Base-by-base conservation (phyloP, 2,888 invertebrate species). In the Agrilus mali region DNA sequence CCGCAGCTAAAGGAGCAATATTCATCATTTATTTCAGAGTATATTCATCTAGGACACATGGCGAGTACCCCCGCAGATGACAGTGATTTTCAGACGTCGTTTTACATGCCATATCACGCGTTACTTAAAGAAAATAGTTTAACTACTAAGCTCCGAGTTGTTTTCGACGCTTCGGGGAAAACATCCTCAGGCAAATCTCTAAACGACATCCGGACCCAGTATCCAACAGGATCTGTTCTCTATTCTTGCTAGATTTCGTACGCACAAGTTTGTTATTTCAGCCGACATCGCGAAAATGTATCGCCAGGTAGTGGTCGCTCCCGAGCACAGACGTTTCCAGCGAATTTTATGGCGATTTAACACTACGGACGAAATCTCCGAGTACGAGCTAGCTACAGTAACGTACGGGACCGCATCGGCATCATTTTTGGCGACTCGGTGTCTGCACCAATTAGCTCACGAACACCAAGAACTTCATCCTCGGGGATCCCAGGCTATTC, bases 261-360 rank as follows among this genome's bases (percentile, higher is more conserved):
- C 45, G 6, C 50, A 60, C 41, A 47, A 46, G n/a, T n/a, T n/a
- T n/a, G n/a, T n/a, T n/a, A 5, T 50, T 10, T 55, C 55, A 7
- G 59, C 58, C 1, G 64, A 65, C 41, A 57, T 66, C 8, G 55
- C 51, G 15, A 64, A 65, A 48, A 63, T 64, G 59, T 63, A 58
- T 43, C 49, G 60, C 0, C 60, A 61, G 44, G 53, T 62, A n/a
- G 8, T 33, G 1, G 42, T 64, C 1, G 41, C 51, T n/a, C 38
- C 45, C 1, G 45, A 48, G 2, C 55, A 64, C 37, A 40, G 53
- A n/a, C 32, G 54, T n/a, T 51, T 56, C 12, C 64, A 63, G 36
- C 41, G 55, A 7, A 63, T 67, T 5, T 35, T 66, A 3, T 65
- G 64, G 64, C 41, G 59, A 15, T 41, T 48, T 5, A 16, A 50